A percentile compares a stretch with the other conserved stretches of the same genome.
These are phyloP conservation scores for Subanguina moxae DNA, from an alignment of 1,140 invertebrate species.

Conservation along the genomic window DNA sequence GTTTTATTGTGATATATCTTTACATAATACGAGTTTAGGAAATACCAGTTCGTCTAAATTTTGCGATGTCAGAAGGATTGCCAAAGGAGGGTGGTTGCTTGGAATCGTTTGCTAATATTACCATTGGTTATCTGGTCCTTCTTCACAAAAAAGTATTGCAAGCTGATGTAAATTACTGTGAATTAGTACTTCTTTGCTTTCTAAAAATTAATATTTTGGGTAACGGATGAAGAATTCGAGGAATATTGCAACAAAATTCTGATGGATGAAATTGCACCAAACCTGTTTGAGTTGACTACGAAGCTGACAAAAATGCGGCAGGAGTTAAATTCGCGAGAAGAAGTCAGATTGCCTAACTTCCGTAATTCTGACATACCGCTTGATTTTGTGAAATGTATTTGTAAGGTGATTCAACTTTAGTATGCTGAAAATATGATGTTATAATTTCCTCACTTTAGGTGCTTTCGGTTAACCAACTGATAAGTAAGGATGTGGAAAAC, in stretches of 20 bases:
- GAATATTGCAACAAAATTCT: slow-evolving; percentile 23
- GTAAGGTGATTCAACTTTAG: slow-evolving; percentile 21
- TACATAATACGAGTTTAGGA: neutral
- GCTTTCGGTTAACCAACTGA: slow-evolving; percentile 14
- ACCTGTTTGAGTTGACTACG: slow-evolving; percentile 32
- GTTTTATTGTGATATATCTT: neutral
- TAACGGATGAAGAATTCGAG: slow-evolving; percentile 15
- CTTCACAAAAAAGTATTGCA: slow-evolving; percentile 16
- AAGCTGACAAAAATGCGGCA: slow-evolving; percentile 23
- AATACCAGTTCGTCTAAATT: slow-evolving; percentile 11
- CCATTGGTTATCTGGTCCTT: slow-evolving; percentile 26
- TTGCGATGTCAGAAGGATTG: slow-evolving; percentile 25
- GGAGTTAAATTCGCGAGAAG: slow-evolving; percentile 13
- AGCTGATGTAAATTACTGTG: slow-evolving; percentile 24
- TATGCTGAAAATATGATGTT: slow-evolving; percentile 1
- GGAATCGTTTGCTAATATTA: slow-evolving; percentile 14
- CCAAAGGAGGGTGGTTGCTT: slow-evolving; percentile 20
- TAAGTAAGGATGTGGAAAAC: slow-evolving; percentile 32
- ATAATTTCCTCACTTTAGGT: slow-evolving; percentile 28
- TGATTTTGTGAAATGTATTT: slow-evolving; percentile 46
- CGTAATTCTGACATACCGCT: slow-evolving; percentile 30
- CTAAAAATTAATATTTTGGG: slow-evolving; percentile 10
- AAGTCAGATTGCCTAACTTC: neutral
- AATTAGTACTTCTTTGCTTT: neutral
- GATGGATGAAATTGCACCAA: slow-evolving; percentile 30